A percentile compares a stretch with the other conserved stretches of the same genome.
These are phyloP conservation scores for Callionymus lyra DNA, from an alignment of 2,113 vertebrate genomes.

Conservation along the genomic window DNA sequence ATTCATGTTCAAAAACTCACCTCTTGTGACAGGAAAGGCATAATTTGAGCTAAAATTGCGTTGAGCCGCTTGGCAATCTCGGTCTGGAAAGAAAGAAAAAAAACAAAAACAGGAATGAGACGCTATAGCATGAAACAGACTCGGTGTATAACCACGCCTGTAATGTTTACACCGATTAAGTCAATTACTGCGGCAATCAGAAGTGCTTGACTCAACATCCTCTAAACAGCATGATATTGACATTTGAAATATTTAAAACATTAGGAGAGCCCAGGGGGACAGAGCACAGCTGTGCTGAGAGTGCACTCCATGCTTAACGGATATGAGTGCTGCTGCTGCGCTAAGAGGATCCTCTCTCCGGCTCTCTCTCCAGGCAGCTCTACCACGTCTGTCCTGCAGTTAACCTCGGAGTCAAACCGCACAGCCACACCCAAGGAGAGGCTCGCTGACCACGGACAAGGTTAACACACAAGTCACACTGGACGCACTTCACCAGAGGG, in stretches of 20 bases:
- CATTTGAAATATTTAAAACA: constrained; percentile 76
- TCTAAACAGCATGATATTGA: constrained; percentile 74
- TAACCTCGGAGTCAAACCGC: constrained; percentile 53
- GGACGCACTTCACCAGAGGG: constrained; percentile 15
- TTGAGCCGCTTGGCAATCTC: constrained; percentile 97
- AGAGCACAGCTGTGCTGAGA: constrained; percentile 68
- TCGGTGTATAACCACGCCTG: constrained; percentile 50
- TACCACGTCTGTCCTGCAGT: constrained; percentile 51
- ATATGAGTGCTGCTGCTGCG: constrained; percentile 60
- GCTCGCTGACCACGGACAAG: constrained; percentile 16
- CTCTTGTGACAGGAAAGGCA: constrained; percentile 99
- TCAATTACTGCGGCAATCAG: constrained; percentile 73
- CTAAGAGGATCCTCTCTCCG: constrained; percentile 55
- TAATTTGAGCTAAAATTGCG: constrained; percentile 94
- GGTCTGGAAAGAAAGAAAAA: constrained; percentile 75
- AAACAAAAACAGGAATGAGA: constrained; percentile 42
- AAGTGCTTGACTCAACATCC: constrained; percentile 72
- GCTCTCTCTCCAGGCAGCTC: constrained; percentile 29
- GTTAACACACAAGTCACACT: constrained; percentile 47
- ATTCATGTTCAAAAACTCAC: constrained; percentile 64
- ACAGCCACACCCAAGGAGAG: constrained; percentile 46
- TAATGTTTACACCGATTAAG: constrained; percentile 70
- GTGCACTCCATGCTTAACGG: constrained; percentile 67
- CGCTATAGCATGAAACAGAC: constrained; percentile 37
- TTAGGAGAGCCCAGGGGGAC: constrained; percentile 68